phyloP scores from a whole-genome alignment of 2,888 invertebrate species.

The Drosophila neonasuta region DNA sequence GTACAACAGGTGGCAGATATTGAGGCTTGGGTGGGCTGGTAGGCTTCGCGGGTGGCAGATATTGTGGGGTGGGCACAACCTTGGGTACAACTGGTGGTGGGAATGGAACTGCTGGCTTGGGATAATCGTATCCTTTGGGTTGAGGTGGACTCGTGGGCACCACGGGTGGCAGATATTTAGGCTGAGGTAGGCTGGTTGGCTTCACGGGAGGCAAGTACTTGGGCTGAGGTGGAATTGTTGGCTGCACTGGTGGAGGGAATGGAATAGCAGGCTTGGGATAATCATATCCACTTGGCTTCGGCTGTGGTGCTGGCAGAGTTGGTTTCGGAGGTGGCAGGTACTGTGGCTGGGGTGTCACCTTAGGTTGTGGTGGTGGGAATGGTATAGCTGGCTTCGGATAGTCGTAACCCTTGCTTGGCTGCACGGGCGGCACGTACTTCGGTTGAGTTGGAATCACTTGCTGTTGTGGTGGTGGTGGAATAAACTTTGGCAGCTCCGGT shows the following conservation, averaged over 20 bases:
- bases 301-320: conserved; percentile 30
- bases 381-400: conserved; percentile 61
- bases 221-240: conserved; percentile 32
- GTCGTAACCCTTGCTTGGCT: conserved; percentile 56
- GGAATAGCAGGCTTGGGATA: conserved; percentile 62
- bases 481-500: conserved; percentile 39
- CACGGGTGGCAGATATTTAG: conserved; percentile 20
- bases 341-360: conserved; percentile 33
- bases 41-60: conserved; percentile 38
- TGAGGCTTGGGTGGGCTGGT: conserved; percentile 27
- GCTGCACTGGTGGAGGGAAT: conserved; percentile 54
- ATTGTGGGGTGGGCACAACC: conserved; percentile 29
- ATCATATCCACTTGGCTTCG: conserved; percentile 56
- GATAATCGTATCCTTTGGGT: conserved; percentile 63
- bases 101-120: conserved; percentile 62
- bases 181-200: conserved; percentile 15
- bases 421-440: conserved; percentile 62
- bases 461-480: conserved; percentile 44
- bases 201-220: conserved; percentile 28
- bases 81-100: conserved; percentile 30
- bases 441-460: conserved; percentile 49
- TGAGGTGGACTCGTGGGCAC: conserved; percentile 36
- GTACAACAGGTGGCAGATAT: conserved; percentile 31
- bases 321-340: conserved; percentile 37
- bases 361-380: conserved; percentile 48